Base-by-base conservation (phyloP, 1,140 invertebrate genomes). In the Chelonus insularis region DNA sequence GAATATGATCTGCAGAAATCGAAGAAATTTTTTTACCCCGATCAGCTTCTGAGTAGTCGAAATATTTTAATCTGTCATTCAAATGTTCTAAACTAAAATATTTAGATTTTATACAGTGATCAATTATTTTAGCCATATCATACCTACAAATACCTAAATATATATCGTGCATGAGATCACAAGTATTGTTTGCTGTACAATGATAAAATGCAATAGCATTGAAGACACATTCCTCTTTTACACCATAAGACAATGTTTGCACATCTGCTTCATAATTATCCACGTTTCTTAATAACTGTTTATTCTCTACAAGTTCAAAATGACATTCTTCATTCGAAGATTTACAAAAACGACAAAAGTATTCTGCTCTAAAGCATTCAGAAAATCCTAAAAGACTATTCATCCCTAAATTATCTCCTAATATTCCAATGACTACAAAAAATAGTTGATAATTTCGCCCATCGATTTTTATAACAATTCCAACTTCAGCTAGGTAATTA, bases 1-100 rank as follows among this genome's bases (percentile, higher is more conserved):
- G 23, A 48, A 66, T 41, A 36, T 64, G 50, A 20, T 59, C 25
- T 48, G 52, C 32, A 29, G 32, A 20, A 9, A 69, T 37, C 39
- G 37, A 8, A 2, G 58, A 54, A 45, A 67, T 47, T 41, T 18
- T 55, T 50, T 60, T 62, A 1, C 63, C 60, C 20, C 32, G 29
- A 60, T 65, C 57, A 9, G 34, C 11, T 32, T 50, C 43, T 23
- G 16, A 52, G 47, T 57, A 34, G 62, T 60, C 43, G 55, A 67
- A 61, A 52, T 65, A 65, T 50, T 63, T 63, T 9, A 69, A 34
- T 58, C 65, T 60, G 1, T 48, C 18, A 48, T 48, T 48, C 4
- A 48, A 21, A 8, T 48, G 45, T 16, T 50, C 39, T 14, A 64
- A 56, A 11, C 21, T 48, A 52, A 69, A 63, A 58, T 58, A 67